Conservation (phyloP, 2,113 vertebrate species). For the Tragelaphus buxtoni region DNA sequence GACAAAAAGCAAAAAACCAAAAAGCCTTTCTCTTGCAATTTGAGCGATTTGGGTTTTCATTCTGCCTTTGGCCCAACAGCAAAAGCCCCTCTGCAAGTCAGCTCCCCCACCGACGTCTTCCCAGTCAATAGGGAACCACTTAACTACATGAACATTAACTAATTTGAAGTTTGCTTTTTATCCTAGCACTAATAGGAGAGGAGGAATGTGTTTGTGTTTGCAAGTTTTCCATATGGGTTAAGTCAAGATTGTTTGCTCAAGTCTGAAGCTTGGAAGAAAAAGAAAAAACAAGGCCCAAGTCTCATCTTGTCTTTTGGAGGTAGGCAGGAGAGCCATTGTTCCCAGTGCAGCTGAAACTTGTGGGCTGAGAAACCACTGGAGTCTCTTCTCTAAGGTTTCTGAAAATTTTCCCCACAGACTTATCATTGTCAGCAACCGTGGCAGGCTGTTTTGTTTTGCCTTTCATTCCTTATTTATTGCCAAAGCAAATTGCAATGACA, state of each 20-base stretch:
- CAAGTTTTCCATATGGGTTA: slow-evolving; percentile 73
- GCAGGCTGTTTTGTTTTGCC: slow-evolving; percentile 22
- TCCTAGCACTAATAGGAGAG: slow-evolving; percentile 63
- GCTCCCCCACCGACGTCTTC: not conserved
- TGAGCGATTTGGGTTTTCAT: slow-evolving; percentile 2
- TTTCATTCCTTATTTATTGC: slow-evolving; percentile 58
- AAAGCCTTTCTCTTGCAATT: not conserved
- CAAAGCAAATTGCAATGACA: slow-evolving; percentile 41
- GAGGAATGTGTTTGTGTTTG: slow-evolving; percentile 74
- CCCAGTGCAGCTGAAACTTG: slow-evolving; percentile 32
- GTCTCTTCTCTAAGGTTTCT: slow-evolving; percentile 45
- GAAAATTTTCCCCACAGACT: slow-evolving; percentile 47
- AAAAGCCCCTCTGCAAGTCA: slow-evolving; percentile 23
- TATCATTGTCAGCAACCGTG: slow-evolving; percentile 27
- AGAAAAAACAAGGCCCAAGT: slow-evolving; percentile 48
- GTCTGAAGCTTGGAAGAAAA: slow-evolving; percentile 61
- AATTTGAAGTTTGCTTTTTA: slow-evolving; percentile 73
- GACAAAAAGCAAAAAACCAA: not conserved
- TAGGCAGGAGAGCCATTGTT: slow-evolving; percentile 55
- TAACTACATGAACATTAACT: slow-evolving; percentile 57
- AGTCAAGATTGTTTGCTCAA: slow-evolving; percentile 71
- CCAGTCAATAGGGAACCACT: slow-evolving; percentile 55
- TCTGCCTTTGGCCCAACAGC: not conserved
- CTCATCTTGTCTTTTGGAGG: slow-evolving; percentile 66
- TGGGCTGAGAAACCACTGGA: slow-evolving; percentile 45